Conservation (phyloP, 2,888 invertebrate species). For the Macaria liturata region DNA sequence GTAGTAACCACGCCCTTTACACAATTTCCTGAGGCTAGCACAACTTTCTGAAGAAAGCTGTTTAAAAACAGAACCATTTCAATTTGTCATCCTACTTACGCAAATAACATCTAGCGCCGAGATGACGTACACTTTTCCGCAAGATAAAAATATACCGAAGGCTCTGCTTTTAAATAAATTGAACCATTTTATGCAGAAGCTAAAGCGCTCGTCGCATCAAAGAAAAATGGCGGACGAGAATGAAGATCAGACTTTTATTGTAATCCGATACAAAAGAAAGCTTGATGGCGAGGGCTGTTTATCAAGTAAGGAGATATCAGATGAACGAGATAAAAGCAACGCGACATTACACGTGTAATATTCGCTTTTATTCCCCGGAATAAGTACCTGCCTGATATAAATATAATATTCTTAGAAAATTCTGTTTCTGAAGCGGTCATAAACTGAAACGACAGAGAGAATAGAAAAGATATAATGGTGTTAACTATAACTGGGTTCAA, state of each 20-base stretch:
- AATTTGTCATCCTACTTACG: too few relatives aligned
- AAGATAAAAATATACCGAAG: conserved; percentile 13
- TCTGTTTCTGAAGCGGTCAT: too few relatives aligned
- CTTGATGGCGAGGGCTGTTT: conserved; percentile 40
- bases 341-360: conserved; percentile 20
- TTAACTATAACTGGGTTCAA: too few relatives aligned
- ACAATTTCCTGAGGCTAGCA: too few relatives aligned
- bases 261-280: conserved; percentile 53
- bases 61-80: neutral
- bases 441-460: too few relatives aligned
- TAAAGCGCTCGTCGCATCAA: conserved; percentile 16
- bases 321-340: conserved; percentile 37
- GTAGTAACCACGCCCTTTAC: too few relatives aligned
- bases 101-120: neutral
- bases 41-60: neutral
- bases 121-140: conserved; percentile 4
- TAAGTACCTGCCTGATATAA: too few relatives aligned
- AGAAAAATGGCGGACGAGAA: conserved; percentile 37
- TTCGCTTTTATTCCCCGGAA: too few relatives aligned
- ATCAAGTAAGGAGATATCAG: conserved; percentile 47
- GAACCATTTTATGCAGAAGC: conserved; percentile 33
- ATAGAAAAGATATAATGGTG: too few relatives aligned
- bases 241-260: conserved; percentile 49
- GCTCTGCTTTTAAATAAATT: conserved; percentile 34
- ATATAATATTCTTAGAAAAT: too few relatives aligned